Percentiles rank a stretch among this genome's conserved stretches.
Conservation (phyloP, 2,797 vertebrate genomes). For the Paramormyrops hopkinsi region DNA sequence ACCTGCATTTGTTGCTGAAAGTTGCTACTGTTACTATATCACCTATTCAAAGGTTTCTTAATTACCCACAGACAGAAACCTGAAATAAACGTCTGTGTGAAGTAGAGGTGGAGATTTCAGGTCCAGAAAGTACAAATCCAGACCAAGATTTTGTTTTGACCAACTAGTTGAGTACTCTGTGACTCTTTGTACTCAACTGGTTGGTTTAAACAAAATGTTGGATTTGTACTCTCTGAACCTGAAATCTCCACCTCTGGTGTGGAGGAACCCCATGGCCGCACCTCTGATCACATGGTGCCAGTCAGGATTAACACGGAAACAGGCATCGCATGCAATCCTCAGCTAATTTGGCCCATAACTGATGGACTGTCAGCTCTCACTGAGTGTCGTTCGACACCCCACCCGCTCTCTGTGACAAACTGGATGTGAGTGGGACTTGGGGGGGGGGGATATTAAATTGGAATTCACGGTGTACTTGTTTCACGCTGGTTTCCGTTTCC, state of each 20-base stretch:
- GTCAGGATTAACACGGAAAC: constrained; percentile 16
- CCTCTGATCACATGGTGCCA: constrained; percentile 4
- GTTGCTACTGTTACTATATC: neutral
- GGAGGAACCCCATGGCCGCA: neutral
- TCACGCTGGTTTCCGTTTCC: neutral
- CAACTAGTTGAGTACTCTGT: neutral
- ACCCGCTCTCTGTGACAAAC: neutral
- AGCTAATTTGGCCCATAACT: neutral
- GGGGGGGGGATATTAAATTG: neutral
- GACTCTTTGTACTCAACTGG: neutral
- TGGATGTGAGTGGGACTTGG: neutral
- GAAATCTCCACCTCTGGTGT: neutral
- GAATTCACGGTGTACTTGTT: neutral
- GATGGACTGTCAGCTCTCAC: neutral
- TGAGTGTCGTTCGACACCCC: neutral
- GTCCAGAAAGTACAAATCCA: neutral
- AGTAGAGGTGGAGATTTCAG: neutral
- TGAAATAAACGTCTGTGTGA: constrained; percentile 12
- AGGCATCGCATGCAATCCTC: neutral
- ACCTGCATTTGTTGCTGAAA: neutral
- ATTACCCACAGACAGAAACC: neutral
- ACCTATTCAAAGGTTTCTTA: neutral
- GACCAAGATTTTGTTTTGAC: neutral
- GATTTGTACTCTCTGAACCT: neutral
- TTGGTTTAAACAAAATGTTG: neutral